A percentile compares a stretch with the other conserved stretches of the same genome.
Conservation (phyloP, 35 echinoderm and acorn worm genomes). For the Eucidaris tribuloides region DNA sequence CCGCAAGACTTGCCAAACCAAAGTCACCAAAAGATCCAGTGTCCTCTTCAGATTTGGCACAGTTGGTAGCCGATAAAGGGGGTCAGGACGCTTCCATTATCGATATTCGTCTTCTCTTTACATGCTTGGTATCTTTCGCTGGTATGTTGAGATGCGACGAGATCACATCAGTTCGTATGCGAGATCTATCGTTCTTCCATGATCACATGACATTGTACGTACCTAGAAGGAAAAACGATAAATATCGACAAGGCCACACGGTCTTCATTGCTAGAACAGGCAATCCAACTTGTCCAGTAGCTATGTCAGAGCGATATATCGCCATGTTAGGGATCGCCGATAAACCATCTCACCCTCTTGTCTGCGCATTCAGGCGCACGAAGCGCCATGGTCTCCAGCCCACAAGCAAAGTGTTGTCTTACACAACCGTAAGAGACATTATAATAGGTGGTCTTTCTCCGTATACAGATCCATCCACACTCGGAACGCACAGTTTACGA, state of each 20-base stretch:
- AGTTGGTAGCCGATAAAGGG: not conserved
- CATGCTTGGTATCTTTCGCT: slow-evolving; percentile 2
- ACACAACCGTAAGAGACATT: not conserved
- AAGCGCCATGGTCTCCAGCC: not conserved
- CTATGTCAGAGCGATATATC: not conserved
- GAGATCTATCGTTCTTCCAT: not conserved
- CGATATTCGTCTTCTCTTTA: not conserved
- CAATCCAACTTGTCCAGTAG: slow-evolving; percentile 7
- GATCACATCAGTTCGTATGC: not conserved
- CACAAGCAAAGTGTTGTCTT: not conserved
- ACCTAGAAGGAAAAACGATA: slow-evolving; percentile 11
- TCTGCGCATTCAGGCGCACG: not conserved
- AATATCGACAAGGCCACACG: slow-evolving; percentile 4
- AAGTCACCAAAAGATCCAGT: not conserved
- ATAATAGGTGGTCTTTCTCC: not conserved
- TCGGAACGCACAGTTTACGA: slow-evolving; percentile 6
- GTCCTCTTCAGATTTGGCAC: not conserved
- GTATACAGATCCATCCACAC: not conserved
- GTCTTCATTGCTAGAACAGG: slow-evolving; percentile 11
- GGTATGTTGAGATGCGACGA: not conserved
- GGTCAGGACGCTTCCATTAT: not conserved
- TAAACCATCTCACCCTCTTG: not conserved
- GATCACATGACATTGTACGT: not conserved
- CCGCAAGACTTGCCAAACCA: not conserved
- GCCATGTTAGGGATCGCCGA: not conserved